Conservation (phyloP, 2,113 vertebrate species). For the Heterocephalus glaber region DNA sequence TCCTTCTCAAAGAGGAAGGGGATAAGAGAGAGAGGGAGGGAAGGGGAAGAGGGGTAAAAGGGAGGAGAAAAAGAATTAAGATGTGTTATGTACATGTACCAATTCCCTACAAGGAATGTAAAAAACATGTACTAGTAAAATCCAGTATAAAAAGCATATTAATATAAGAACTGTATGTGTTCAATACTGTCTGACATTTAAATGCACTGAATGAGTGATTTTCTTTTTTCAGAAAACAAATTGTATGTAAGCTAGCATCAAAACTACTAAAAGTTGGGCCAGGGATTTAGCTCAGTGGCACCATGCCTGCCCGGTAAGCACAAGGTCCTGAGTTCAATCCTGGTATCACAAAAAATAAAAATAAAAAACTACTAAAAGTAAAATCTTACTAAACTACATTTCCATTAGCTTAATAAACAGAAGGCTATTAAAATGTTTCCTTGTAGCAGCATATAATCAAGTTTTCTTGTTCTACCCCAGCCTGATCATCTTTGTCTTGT, state of each 20-base stretch:
- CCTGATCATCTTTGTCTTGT: neutral
- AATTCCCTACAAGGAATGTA: neutral
- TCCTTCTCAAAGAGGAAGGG: neutral
- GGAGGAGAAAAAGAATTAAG: neutral
- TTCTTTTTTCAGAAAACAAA: neutral
- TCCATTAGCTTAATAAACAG: neutral
- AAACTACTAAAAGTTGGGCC: neutral
- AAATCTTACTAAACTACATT: neutral
- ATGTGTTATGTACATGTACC: neutral
- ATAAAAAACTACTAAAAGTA: neutral
- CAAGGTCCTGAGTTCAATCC: too few species aligned
- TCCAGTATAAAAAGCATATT: neutral
- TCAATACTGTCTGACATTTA: neutral
- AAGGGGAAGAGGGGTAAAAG: too few species aligned
- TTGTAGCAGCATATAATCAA: neutral
- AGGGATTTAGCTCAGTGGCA: too few species aligned
- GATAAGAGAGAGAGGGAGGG: neutral
- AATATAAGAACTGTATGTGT: neutral
- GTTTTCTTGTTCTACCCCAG: neutral
- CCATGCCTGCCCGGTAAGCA: too few species aligned
- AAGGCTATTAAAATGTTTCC: neutral
- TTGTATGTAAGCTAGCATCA: neutral
- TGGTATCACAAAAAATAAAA: too few species aligned
- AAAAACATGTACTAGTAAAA: neutral
- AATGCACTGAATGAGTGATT: neutral